These are phyloP conservation scores for Pseudorasbora parva DNA, from an alignment of 2,113 vertebrate species.

Conservation along the genomic window DNA sequence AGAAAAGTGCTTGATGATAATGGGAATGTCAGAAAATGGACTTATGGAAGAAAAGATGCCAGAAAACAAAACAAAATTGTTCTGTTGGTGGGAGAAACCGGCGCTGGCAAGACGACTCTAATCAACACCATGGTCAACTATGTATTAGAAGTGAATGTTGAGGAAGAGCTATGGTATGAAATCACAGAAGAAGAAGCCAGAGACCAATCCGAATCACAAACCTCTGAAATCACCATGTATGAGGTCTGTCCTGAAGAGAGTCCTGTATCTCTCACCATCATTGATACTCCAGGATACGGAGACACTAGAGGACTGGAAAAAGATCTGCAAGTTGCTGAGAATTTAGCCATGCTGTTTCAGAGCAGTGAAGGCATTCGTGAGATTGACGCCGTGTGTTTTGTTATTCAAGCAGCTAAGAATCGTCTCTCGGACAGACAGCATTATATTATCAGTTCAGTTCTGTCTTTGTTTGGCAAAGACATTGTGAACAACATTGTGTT, in stretches of 20 bases:
- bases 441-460: background rate
- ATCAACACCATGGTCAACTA: background rate
- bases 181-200: background rate
- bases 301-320: slow-evolving; percentile 26
- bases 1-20: background rate
- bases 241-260: too few species aligned
- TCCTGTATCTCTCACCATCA: too few species aligned
- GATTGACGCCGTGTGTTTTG: slow-evolving; percentile 24
- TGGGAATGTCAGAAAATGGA: background rate
- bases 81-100: background rate
- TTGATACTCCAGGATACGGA: background rate
- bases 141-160: background rate
- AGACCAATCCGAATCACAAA: background rate
- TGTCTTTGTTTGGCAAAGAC: slow-evolving; percentile 5
- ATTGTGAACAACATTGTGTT: slow-evolving; percentile 3
- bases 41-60: background rate
- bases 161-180: background rate
- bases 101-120: background rate
- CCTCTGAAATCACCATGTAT: background rate
- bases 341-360: slow-evolving; percentile 45
- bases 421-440: slow-evolving; percentile 12
- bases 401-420: background rate
- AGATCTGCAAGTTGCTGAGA: slow-evolving; percentile 34
- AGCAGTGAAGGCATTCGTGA: background rate
- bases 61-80: background rate